Conservation (phyloP, 2,113 vertebrate genomes). For the Picathartes gymnocephalus region DNA sequence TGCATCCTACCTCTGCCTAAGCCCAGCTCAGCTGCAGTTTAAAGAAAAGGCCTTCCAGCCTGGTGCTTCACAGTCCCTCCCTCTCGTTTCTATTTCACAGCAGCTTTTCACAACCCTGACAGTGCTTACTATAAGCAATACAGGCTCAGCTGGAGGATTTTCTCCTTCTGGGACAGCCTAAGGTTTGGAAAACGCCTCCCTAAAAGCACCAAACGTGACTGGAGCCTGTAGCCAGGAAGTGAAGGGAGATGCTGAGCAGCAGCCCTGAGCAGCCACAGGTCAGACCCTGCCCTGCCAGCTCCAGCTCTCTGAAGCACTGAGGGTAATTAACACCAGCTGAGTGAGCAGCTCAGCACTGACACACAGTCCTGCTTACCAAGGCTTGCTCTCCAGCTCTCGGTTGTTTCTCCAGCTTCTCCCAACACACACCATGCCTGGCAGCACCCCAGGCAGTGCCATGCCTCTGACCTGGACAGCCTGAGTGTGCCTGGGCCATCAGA, state of each 20-base stretch:
- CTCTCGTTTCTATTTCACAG: not conserved
- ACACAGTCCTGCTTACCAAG: not conserved
- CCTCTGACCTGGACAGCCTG: not conserved
- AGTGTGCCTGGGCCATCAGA: not conserved
- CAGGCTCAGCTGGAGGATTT: not conserved
- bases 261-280: not conserved
- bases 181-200: not conserved
- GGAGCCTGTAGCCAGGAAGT: not conserved
- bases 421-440: not conserved
- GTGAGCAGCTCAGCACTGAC: not conserved
- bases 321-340: not conserved
- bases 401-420: not conserved
- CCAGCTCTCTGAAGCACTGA: not conserved
- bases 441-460: not conserved
- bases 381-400: not conserved
- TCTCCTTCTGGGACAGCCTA: not conserved
- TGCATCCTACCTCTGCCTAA: not conserved
- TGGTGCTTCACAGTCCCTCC: not conserved
- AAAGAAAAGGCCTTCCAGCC: conserved; percentile 8
- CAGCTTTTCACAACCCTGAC: not conserved
- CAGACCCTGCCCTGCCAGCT: not conserved
- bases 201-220: not conserved
- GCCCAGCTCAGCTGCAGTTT: not conserved
- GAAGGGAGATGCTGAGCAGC: not conserved
- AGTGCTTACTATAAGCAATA: not conserved